Base-by-base conservation (phyloP, 2,113 vertebrate species). In the Poeciliopsis occidentalis region DNA sequence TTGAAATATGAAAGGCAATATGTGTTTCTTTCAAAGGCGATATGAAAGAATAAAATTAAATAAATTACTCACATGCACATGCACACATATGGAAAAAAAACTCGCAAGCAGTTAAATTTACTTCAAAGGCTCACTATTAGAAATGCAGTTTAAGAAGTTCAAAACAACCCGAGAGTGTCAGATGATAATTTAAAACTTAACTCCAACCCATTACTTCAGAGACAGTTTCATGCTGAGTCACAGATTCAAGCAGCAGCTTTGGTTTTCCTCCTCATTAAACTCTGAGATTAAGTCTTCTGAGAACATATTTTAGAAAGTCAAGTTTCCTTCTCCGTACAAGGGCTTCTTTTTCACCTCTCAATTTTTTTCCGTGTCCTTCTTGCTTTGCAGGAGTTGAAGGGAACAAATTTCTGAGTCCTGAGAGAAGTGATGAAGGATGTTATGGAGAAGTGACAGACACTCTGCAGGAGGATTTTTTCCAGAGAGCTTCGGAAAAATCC, bases 401-500 rank as follows among this genome's bases (percentile, higher is more conserved):
- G 1, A 67, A 92, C 91, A 74, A 10, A 89, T 76, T 89, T 95
- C 2, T 94, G 83, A 93, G 71, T 63, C 60, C 73, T 57, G n/a
- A 67, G 60, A 79, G 63, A 27, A 73, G 44, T 11, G 24, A 62
- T 17, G 60, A 34, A 80, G 4, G 67, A 67, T 19, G 29, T 47
- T 30, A 29, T 67, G 32, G 73, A 37, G 68, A 81, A 60, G 29
- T 24, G 71, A 26, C 41, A 68, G 37, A 78, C 12, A 3, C 24
- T 64, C 26, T 70, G 37, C 13, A 32, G 51, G 67, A 75, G 26
- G 54, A 65, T 67, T 74, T 44, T 29, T 62, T 74, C 41, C 39
- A 11, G 34, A 12, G 47, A 54, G 61, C 51, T 47, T 74, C 34
- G 51, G 51, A 41, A n/a, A 77, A 37, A 41, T 68, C 63, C 51